Base-by-base conservation (phyloP, 2,113 vertebrate species). In the Chroicocephalus ridibundus region DNA sequence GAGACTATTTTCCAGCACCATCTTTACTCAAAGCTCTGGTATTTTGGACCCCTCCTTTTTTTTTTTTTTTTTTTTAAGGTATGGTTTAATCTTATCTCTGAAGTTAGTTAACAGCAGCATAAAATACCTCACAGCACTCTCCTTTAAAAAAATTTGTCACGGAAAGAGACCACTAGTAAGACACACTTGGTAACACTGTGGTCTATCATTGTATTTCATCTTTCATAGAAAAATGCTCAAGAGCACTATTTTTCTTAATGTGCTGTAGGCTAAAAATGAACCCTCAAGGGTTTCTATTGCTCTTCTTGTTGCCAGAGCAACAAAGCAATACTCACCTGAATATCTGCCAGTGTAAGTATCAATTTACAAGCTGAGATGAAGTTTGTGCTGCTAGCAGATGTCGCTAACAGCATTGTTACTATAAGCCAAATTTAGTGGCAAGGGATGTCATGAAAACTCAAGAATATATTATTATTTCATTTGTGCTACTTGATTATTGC, bases 231-330 rank as follows among this genome's bases (percentile, higher is more conserved):
- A 92, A 94, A 92, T 91, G 58, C 88, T 40, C 4, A 24, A 75
- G 76, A 92, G 82, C 75, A 90, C 93, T 36, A 65, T 80, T 71
- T 97, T 94, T 94, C 91, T 88, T 61, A 38, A 85, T 79, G 62
- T 83, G 71, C 64, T 80, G 52, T 29, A 82, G 86, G 66, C 94
- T 94, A 80, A 91, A 96, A 97, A 96, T 34, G 90, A 82, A 86
- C 75, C 88, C 71, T 82, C 40, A 76, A 83, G 55, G 44, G 78
- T 10, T 91, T 60, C 85, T 86, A 74, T 72, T 91, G 70, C 84
- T 91, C 44, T 64, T 91, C 76, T 92, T 71, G 88, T 92, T 97
- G 95, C 96, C 92, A 90, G 88, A 96, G 96, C 96, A 97, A 97
- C 92, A 96, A 86, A 96, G 91, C 77, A 70, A 93, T 94, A 90